Base-by-base conservation (phyloP, 2,888 invertebrate genomes). In the Bugula neritina region DNA sequence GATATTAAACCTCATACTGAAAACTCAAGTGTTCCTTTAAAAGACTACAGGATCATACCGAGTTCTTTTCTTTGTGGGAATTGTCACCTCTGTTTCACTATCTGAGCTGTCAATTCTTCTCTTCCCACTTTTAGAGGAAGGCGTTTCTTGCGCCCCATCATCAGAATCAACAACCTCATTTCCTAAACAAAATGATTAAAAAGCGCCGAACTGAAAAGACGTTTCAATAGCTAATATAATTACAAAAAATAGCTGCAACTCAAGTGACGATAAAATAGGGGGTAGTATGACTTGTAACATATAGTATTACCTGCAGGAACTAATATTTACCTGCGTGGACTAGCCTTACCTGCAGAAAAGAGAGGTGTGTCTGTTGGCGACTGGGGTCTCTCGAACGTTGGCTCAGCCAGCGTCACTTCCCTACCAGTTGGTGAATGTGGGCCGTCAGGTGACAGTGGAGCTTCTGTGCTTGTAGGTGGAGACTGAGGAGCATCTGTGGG, bases 21-120 rank as follows among this genome's bases (percentile, higher is more conserved):
- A n/a, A n/a, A n/a, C n/a, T n/a, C n/a, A n/a, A n/a, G n/a, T n/a
- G n/a, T n/a, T n/a, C n/a, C n/a, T n/a, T n/a, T n/a, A n/a, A n/a
- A n/a, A n/a, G n/a, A n/a, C n/a, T n/a, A n/a, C n/a, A n/a, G n/a
- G n/a, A n/a, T n/a, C n/a, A n/a, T 63, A 63, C 63, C 63, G 63
- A 13, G 5, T 27, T 63, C 2, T 63, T n/a, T 63, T 63, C n/a
- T 63, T 63, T 13, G 63, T 63, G 13, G 63, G 63, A 27, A 31
- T 29, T 13, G 63, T 21, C 27, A 3, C 10, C 27, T 63, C 63
- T 5, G 21, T 31, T 31, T 63, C 63, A 31, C 31, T 63, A 13
- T 63, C 63, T 5, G 63, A 63, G n/a, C 63, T 63, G 63, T 31
- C 17, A 5, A 43, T 43, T 17, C 17, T 43, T 43, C 43, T 43